phyloP scores from a whole-genome alignment of 35 echinoderm and acorn worm genomes.

The Hemicentrotus pulcherrimus region DNA sequence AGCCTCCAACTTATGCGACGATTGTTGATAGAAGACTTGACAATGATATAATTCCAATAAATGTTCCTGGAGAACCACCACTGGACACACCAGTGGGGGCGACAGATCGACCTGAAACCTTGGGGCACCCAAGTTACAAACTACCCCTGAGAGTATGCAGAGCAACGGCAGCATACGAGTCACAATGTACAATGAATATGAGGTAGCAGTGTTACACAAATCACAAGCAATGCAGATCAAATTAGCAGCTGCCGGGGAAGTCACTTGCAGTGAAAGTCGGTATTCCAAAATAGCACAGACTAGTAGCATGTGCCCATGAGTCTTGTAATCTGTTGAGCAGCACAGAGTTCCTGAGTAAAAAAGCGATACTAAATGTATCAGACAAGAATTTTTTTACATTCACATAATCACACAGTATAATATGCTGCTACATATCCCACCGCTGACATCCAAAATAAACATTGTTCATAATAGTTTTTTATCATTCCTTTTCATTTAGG shows the following conservation, averaged over 20 bases:
- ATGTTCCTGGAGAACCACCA: not conserved
- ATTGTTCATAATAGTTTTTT: not conserved
- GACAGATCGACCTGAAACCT: not conserved
- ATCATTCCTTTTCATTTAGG: not conserved
- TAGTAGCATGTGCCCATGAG: not conserved
- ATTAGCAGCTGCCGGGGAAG: slow-evolving; percentile 7
- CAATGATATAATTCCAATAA: slow-evolving; percentile 13
- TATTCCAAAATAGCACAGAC: not conserved
- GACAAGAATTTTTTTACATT: not conserved
- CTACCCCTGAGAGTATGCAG: not conserved
- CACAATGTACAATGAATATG: not conserved
- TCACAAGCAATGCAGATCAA: not conserved
- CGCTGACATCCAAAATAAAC: not conserved
- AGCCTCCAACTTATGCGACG: not conserved
- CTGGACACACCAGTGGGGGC: not conserved
- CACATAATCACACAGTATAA: not conserved
- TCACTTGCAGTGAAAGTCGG: not conserved
- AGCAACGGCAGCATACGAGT: not conserved
- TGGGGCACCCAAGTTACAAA: not conserved
- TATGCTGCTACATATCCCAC: not conserved
- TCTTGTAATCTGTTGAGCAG: not conserved
- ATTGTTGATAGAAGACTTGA: not conserved
- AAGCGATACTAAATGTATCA: not conserved
- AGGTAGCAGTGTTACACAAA: slow-evolving; percentile 11
- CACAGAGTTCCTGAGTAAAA: not conserved